Conservation (phyloP, 2,888 invertebrate genomes). For the Cepaea hortensis region DNA sequence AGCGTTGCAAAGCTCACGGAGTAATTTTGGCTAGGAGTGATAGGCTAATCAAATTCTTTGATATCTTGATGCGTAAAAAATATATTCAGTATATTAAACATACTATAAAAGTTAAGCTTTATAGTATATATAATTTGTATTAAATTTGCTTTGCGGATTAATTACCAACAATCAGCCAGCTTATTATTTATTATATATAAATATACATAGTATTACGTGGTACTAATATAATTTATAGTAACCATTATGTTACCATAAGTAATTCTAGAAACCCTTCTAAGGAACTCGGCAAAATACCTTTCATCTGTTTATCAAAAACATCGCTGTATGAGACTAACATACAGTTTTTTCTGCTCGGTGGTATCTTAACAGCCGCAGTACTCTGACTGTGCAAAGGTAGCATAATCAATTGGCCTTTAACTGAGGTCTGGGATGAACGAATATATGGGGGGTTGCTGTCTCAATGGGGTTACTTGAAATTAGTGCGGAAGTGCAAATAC, state of each 20-base stretch:
- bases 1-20: not conserved
- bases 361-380: conserved; percentile 64
- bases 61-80: conserved; percentile 4
- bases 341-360: conserved; percentile 67
- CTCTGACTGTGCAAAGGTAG: no score
- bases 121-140: not conserved
- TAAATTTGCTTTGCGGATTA: not conserved
- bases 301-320: conserved; percentile 73
- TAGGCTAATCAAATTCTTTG: not conserved
- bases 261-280: conserved; percentile 53
- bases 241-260: no score
- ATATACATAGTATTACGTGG: not conserved
- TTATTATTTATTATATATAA: not conserved
- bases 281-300: conserved; percentile 67
- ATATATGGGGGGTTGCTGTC: conserved; percentile 82
- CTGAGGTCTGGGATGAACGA: conserved; percentile 87
- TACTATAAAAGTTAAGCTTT: no score
- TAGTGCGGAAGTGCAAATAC: conserved; percentile 82
- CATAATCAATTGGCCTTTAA: conserved; percentile 79
- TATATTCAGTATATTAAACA: conserved; percentile 1
- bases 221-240: not conserved
- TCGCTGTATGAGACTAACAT: conserved; percentile 55
- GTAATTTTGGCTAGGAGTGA: not conserved
- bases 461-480: conserved; percentile 78
- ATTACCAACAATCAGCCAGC: no score